Base-by-base conservation (phyloP, 2,113 vertebrate genomes). In the Toxostoma redivivum region DNA sequence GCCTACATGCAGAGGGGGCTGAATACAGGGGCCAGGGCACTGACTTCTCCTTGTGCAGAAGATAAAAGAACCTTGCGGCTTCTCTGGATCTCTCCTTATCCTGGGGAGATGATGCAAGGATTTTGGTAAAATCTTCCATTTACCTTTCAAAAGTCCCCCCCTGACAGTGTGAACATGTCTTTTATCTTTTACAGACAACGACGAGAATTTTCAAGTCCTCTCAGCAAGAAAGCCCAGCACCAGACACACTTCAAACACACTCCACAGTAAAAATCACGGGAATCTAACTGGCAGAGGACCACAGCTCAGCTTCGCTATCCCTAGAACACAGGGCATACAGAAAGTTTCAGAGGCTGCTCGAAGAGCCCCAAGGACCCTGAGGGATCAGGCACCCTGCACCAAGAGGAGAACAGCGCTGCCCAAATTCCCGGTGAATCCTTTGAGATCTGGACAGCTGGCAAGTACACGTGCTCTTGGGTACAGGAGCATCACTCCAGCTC, bases 1-100 rank as follows among this genome's bases (percentile, higher is more conserved):
- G 24, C 24, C 45, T 33, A 12, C 58, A 25, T 5, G 14, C 31
- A 37, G 13, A 30, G 2, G 54, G 42, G 28, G 45, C 28, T 11
- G 15, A 80, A 27, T 2, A 37, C 0, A 28, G 56, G 25, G 62
- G 18, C 28, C 37, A n/a, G 40, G 8, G 3, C 35, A 30, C 21
- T 7, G 47, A 35, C 57, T 56, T 35, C 74, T 58, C 77, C 38
- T 58, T 10, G 3, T 5, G 23, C 28, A 50, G 22, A 72, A 56
- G 31, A 47, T 4, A 20, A 1, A 27, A 44, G 11, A 78, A 38
- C 10, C 22, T 47, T 33, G n/a, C 0, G 0, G 45, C 21, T 70
- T 73, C 54, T 60, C 20, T 8, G 12, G 7, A 64, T 48, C 33
- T 35, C 65, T 69, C 35, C 47, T 65, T 38, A 47, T 45, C 53